Evolutionary conservation across 2,888 invertebrate species (phyloP), one percentile per base, ranked within the genome.

Genomic region (Polydrusus pterygomalis): DNA sequence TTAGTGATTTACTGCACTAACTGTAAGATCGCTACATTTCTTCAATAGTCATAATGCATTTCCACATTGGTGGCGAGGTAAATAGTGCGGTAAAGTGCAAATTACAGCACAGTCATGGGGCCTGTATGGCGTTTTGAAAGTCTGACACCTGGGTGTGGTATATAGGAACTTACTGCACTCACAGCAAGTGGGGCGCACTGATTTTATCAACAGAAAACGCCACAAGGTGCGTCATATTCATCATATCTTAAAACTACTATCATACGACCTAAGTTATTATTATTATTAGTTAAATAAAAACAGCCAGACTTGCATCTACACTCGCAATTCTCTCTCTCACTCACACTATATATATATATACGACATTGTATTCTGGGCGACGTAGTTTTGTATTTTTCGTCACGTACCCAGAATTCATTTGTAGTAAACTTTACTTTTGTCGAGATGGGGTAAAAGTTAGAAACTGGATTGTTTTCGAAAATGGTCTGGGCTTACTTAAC

Each of bases 291-390:
- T 85, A 83, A 85, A 85, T 85, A 85, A 86, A 84, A 82, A 87
- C 86, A 87, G 86, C 86, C 86, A 86, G 84, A 87, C 85, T 86
- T 86, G 85, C 86, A 85, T 80, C 82, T 85, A 84, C 82, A 80
- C 85, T 67, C 80, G 75, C 80, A 81, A 73, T 78, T 75, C 79
- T 79, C 69, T 67, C 79, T 77, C 70, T 75, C 68, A 58, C 49
- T 43, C 70, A 60, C 65, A 75, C 65, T 47, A 54, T 49, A 64
- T 47, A 54, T 49, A 64, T 47, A 64, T 47, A 77, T 80, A 25
- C 25, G 78, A 65, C 51, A 74, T 63, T 73, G 77, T 75, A 68
- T 76, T 47, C 56, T 73, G 80, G 79, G 80, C 80, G 78, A 78
- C 58, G 58, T 17, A 11, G 15, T 79, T 81, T 83, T 81, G 81